Conservation (phyloP, 2,888 invertebrate species). For the Ganaspis brasiliensis region DNA sequence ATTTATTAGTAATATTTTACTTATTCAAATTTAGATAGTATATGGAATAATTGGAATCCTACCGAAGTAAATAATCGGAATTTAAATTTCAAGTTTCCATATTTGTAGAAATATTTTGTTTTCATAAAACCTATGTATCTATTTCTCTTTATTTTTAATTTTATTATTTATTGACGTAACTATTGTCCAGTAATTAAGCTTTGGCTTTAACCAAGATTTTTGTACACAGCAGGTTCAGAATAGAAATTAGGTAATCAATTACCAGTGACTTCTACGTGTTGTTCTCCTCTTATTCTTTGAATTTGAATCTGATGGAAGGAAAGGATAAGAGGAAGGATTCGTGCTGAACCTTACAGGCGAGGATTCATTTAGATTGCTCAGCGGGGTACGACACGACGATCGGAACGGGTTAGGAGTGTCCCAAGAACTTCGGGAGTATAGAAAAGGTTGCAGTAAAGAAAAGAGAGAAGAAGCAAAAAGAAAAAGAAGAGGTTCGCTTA, state of each 20-base stretch:
- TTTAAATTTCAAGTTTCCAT: too few species aligned
- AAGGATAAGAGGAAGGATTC: slow-evolving; percentile 50
- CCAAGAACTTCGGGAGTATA: slow-evolving; percentile 52
- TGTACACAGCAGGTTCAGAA: not conserved
- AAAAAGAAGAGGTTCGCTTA: slow-evolving; percentile 47
- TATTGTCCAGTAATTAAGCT: too few species aligned
- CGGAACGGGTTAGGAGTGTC: slow-evolving; percentile 68
- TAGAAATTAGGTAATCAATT: slow-evolving; percentile 36
- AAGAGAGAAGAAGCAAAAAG: slow-evolving; percentile 37
- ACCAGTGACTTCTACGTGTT: slow-evolving; percentile 20
- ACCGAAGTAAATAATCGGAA: too few species aligned
- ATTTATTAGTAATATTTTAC: too few species aligned
- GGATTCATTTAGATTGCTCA: slow-evolving; percentile 64
- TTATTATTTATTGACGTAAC: too few species aligned
- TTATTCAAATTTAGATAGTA: too few species aligned
- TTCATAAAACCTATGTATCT: too few species aligned
- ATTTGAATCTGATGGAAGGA: slow-evolving; percentile 48
- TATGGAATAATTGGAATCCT: too few species aligned
- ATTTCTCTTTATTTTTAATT: too few species aligned
- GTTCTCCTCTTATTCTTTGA: slow-evolving; percentile 20
- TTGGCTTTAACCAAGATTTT: not conserved
- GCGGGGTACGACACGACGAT: slow-evolving; percentile 70
- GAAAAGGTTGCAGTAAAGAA: slow-evolving; percentile 36
- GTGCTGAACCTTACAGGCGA: slow-evolving; percentile 35
- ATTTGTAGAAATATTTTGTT: too few species aligned